phyloP scores from a whole-genome alignment of 2,113 vertebrate genomes.

The Rhea americana region DNA sequence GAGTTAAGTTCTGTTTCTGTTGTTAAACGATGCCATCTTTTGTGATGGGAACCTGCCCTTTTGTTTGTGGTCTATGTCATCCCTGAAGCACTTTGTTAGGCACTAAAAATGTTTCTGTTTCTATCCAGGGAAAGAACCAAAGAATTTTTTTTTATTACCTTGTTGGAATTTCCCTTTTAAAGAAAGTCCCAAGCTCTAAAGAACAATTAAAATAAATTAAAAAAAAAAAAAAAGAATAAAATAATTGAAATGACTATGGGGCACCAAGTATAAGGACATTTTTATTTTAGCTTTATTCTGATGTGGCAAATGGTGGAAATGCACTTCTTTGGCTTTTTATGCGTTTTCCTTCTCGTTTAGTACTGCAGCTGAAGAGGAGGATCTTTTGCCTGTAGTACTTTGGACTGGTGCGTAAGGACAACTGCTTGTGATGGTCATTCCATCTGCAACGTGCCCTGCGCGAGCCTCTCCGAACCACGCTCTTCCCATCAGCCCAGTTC shows the following conservation, averaged over 20 bases:
- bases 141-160: background rate
- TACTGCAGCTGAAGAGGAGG: background rate
- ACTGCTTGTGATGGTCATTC: background rate
- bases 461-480: background rate
- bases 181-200: background rate
- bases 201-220: background rate
- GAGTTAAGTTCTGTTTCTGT: conserved; percentile 17
- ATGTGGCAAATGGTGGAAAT: background rate
- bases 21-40: conserved; percentile 5
- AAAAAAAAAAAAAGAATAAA: background rate
- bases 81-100: background rate
- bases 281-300: background rate
- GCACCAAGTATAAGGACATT: background rate
- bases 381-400: background rate
- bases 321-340: background rate
- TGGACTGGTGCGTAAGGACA: background rate
- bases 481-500: background rate
- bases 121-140: conserved; percentile 23
- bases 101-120: conserved; percentile 30
- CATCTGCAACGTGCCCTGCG: background rate
- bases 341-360: background rate
- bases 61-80: background rate
- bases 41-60: conserved; percentile 3
- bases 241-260: background rate
- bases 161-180: background rate